These are phyloP conservation scores for Cassiopea xamachana DNA, from an alignment of 30 jellyfish, hydroid and myxozoan genomes.

Conservation along the genomic window DNA sequence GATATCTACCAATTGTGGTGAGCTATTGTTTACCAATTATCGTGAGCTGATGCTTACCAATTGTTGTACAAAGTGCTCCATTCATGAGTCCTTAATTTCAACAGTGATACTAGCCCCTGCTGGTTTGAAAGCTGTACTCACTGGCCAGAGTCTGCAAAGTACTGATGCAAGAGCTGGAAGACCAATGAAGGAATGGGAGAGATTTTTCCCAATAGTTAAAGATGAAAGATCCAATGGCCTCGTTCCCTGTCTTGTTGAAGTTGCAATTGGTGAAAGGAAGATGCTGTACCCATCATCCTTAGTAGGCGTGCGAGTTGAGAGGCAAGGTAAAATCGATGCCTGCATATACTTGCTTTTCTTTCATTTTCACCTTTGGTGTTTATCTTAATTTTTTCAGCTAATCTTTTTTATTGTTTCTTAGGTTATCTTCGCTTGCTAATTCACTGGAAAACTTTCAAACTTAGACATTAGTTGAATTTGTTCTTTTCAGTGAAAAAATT, in stretches of 20 bases:
- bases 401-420: no score
- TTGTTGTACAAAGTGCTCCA: no score
- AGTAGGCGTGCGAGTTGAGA: constrained; percentile 69
- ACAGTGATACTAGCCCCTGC: constrained; percentile 94
- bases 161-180: constrained; percentile 80
- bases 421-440: background rate
- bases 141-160: constrained; percentile 83
- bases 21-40: no score
- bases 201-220: constrained; percentile 69
- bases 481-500: constrained; percentile 15
- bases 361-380: background rate
- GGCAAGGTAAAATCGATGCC: constrained; percentile 29
- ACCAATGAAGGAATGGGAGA: constrained; percentile 84
- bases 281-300: constrained; percentile 87
- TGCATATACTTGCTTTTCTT: background rate
- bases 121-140: constrained; percentile 86
- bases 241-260: constrained; percentile 87
- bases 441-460: background rate
- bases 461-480: background rate
- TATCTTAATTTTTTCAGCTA: background rate
- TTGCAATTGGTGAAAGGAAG: constrained; percentile 67
- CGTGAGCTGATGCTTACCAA: no score
- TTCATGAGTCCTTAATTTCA: background rate
- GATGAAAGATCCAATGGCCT: constrained; percentile 59
- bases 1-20: no score